Evolutionary conservation across 1,140 invertebrate genomes (phyloP), one percentile per base, ranked within the genome.

Genomic region (Ditylenchus dipsaci): DNA sequence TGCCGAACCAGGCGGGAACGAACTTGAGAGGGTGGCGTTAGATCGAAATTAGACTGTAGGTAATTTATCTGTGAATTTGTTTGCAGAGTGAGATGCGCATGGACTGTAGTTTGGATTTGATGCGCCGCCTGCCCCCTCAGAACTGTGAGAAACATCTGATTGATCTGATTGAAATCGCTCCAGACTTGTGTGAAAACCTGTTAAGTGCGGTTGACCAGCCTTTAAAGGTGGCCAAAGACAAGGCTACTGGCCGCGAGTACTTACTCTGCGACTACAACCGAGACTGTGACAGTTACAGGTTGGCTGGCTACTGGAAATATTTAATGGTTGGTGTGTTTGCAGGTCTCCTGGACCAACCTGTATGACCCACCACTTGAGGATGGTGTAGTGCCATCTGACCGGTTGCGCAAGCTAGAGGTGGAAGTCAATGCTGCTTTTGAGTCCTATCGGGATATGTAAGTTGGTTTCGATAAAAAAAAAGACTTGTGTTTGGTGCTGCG

Each of bases 331-430:
- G 1, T 38, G 27, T 47, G 30, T 68, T 62, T 73, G 49, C 69
- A 91, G 95, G 74, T 99, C 95, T 42, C 95, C 96, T 99, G 96
- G 96, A 97, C 93, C 65, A 99, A 99, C 85, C 90, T 90, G 0
- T 99, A 99, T 80, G 92, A 97, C 84, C 96, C 96, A 33, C 91
- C 93, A 0, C 84, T 99, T 61, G 94, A 97, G 84, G 95, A 99
- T 88, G 95, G 94, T 3, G 92, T 94, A 17, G 91, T 97, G 90
- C 96, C 96, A 29, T 96, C 95, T 21, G 95, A 98, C 79, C 88
- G 90, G 78, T 86, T 99, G 75, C 87, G 96, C 71, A 93, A 93
- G 84, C 85, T 99, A 73, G 96, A 99, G 86, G 89, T 98, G 59
- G 94, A 98, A 83, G 95, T 95, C 0, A 99, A 99, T 86, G 88